Base-by-base conservation (phyloP, 2,797 vertebrate species). In the Microchirus variegatus region DNA sequence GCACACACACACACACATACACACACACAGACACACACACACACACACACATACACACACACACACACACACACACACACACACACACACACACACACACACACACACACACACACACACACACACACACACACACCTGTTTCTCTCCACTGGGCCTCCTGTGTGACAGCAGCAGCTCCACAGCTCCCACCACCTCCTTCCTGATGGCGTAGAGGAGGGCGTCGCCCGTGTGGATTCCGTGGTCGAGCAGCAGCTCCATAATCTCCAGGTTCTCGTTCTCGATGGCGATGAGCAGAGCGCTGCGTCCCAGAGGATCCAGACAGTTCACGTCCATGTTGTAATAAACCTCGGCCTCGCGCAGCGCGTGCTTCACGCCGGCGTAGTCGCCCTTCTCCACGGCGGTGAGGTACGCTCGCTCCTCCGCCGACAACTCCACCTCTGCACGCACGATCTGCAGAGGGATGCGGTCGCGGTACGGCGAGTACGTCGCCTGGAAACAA, bases 271-370 rank as follows among this genome's bases (percentile, higher is more conserved):
- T 97, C 84, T 98, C 96, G 9, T 98, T 98, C 88, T 98, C 97
- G 78, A 98, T 98, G 90, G 97, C 97, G 67, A 98, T 98, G 76
- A 98, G 93, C 1, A 98, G 94, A 31, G 95, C 95, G 3, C 95
- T 97, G 84, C 97, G 95, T 47, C 97, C 97, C 53, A 98, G 91
- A 18, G 97, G 96, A 90, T 98, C 96, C 93, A 97, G 94, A 16
- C 96, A 98, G 92, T 98, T 98, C 64, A 97, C 95, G 64, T 98
- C 96, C 91, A 98, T 96, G 90, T 98, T 98, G 91, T 97, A 97
- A 86, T 98, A 98, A 73, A 97, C 95, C 89, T 96, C 96, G 0
- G 96, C 96, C 92, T 98, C 97, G 1, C 95, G 95, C 1, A 98
- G 83, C 35, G 95, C 95, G n/a, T 96, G 95, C 63, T 97, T 96